Evolutionary conservation across 1,140 invertebrate genomes (phyloP), one percentile per base, ranked within the genome.

Genomic region (Drosophila ambigua): DNA sequence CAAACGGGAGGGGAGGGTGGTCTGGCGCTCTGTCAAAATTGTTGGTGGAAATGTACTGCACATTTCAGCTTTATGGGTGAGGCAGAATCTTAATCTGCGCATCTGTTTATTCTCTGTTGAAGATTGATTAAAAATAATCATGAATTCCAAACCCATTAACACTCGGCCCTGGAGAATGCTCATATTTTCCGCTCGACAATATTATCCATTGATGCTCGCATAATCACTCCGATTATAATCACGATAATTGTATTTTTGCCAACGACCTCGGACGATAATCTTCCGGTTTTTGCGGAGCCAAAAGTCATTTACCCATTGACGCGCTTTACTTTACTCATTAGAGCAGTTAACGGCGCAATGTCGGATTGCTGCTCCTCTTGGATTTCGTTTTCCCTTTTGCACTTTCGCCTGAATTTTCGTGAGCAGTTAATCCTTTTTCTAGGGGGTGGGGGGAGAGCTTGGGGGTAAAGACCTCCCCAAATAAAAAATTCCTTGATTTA

Each of bases 401-500:
- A 45, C 2, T 28, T 28, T 35, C 46, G 44, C 51, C 13, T 53
- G 46, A 28, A 49, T 60, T 64, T 71, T 58, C 43, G 15, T 35
- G 49, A 44, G 65, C 52, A 15, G 51, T 43, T 49, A 69, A 69
- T 58, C 64, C 51, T 26, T 67, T 68, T 39, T 23, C 26, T 23
- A 55, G 23, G 26, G 13, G 20, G 20, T 16, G 16, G 16, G 16
- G 16, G 16, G 16, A 16, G 23, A 0, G 31, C 28, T 15, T 41
- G 23, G 20, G 13, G 20, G 20, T 13, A 26, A 55, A 39, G 44
- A 24, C 73, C 74, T 63, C 20, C 41, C 20, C 61, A 76, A 83
- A 71, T 73, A 82, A 88, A 87, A 82, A 87, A 81, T 77, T 83
- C 79, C 50, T 79, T 88, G 83, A 88, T 88, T 88, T 88, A 88